phyloP scores from a whole-genome alignment of 2,797 vertebrate species.

The Pangasius sanitwongsei region DNA sequence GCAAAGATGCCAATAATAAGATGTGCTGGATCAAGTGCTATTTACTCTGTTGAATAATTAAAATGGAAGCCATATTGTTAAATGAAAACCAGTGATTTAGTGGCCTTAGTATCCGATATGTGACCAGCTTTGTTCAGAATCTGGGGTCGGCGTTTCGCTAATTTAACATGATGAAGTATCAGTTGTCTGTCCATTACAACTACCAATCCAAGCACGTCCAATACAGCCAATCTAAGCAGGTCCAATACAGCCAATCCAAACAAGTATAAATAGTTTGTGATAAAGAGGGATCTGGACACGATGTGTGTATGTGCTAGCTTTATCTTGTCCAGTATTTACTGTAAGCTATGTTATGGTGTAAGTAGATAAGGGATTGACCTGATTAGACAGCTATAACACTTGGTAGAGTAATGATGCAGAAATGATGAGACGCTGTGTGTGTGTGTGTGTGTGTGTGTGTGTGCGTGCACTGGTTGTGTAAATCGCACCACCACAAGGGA shows the following conservation, averaged over 20 bases:
- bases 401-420: not conserved
- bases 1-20: not conserved
- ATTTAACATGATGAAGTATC: not conserved
- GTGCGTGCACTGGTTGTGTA: not conserved
- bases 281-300: not conserved
- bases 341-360: not conserved
- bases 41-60: not conserved
- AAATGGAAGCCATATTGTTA: too few relatives aligned
- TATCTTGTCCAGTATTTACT: not conserved
- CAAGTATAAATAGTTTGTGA: not conserved
- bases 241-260: not conserved
- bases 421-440: not conserved
- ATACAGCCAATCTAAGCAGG: not conserved
- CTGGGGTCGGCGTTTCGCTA: not conserved
- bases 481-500: not conserved
- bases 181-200: not conserved
- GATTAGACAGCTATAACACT: not conserved
- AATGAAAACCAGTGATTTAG: not conserved
- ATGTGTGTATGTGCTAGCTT: not conserved
- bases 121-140: not conserved
- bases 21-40: not conserved
- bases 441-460: conserved; percentile 23
- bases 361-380: not conserved
- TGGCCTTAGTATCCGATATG: not conserved
- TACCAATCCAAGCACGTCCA: not conserved